These are phyloP conservation scores for Bolborhynchus lineola DNA, from an alignment of 2,113 vertebrate genomes.

Conservation along the genomic window DNA sequence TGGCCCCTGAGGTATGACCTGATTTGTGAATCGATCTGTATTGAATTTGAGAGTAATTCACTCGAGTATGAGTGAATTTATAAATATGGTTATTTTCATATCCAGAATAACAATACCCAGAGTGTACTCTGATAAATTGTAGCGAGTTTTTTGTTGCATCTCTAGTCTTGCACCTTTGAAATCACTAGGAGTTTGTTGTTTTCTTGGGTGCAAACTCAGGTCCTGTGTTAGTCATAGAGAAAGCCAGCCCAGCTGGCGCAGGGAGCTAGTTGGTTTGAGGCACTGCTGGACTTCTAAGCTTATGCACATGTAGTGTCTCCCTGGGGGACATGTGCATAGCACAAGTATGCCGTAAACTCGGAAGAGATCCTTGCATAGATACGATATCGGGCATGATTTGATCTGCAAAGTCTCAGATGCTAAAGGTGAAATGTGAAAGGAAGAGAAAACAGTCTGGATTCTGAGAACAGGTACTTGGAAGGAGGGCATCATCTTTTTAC, in stretches of 20 bases:
- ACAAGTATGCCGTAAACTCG: background rate
- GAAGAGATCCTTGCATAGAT: background rate
- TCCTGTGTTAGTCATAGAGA: background rate
- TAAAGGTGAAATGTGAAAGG: background rate
- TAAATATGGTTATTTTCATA: background rate
- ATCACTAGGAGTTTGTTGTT: background rate
- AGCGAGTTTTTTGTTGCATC: background rate
- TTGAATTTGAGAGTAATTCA: background rate
- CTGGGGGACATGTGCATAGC: rapidly evolving
- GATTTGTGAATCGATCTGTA: background rate
- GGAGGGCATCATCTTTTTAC: background rate
- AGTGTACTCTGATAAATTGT: background rate
- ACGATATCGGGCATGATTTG: background rate
- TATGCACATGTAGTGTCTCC: background rate
- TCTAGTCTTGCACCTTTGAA: background rate
- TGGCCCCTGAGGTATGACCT: background rate
- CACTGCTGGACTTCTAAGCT: background rate
- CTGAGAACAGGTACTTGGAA: background rate
- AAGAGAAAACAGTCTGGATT: background rate
- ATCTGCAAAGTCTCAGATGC: background rate
- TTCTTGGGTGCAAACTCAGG: background rate
- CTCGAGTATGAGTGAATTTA: background rate
- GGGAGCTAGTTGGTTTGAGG: background rate
- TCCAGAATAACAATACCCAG: background rate
- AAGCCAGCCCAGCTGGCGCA: background rate